phyloP scores from a whole-genome alignment of 2,888 invertebrate genomes.

The Amphiduros pacificus region DNA sequence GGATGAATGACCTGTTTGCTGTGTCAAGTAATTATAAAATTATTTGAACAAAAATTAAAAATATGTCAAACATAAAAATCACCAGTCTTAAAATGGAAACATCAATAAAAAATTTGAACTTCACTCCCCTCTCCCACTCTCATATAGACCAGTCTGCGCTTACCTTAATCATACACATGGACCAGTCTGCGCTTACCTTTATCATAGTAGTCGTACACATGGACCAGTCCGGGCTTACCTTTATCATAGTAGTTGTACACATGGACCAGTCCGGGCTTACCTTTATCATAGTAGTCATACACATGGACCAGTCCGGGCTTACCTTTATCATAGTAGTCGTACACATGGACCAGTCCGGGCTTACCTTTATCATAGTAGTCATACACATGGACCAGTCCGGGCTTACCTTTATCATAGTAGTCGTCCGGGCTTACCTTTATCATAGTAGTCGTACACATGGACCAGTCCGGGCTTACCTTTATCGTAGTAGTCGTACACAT shows the following conservation, averaged over 20 bases:
- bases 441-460: conserved; percentile 86
- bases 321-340: conserved; percentile 92
- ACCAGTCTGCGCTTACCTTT: conserved; percentile 70
- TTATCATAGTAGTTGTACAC: conserved; percentile 91
- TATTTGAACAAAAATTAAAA: background rate
- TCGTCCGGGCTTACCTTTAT: conserved; percentile 87
- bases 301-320: conserved; percentile 82
- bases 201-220: conserved; percentile 89
- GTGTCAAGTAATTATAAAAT: background rate
- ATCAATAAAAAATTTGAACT: no score
- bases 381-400: conserved; percentile 80
- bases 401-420: no score
- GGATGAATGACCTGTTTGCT: background rate
- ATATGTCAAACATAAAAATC: no score
- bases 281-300: conserved; percentile 89
- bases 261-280: conserved; percentile 83
- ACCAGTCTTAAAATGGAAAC: no score
- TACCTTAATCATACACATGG: background rate
- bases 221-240: conserved; percentile 85
- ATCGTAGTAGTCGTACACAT: conserved; percentile 89
- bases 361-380: conserved; percentile 94
- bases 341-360: conserved; percentile 80
- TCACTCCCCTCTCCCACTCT: no score
- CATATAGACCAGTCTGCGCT: no score
- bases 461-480: conserved; percentile 86